phyloP scores from a whole-genome alignment of 30 jellyfish, hydroid and myxozoan species.

The Cassiopea andromeda region DNA sequence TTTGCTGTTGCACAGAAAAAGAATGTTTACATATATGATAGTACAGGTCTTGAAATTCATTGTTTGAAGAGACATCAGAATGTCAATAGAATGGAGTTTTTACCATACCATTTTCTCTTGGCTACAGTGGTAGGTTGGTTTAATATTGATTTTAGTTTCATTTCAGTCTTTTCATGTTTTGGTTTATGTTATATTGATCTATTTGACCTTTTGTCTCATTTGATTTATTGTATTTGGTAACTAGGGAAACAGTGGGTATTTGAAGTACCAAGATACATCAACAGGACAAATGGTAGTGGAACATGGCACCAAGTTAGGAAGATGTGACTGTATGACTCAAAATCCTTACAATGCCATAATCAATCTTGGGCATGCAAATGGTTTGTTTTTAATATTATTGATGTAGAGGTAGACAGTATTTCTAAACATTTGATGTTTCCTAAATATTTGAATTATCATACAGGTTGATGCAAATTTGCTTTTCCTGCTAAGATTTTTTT shows the following conservation, averaged over 20 bases:
- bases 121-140: slow-evolving; percentile 89
- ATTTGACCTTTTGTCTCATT: too few species aligned
- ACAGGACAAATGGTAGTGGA: slow-evolving; percentile 94
- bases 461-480: neutral
- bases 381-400: slow-evolving; percentile 20
- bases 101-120: slow-evolving; percentile 93
- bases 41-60: slow-evolving; percentile 93
- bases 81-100: slow-evolving; percentile 88
- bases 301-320: slow-evolving; percentile 83
- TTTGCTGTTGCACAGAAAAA: slow-evolving; percentile 99
- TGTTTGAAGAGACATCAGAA: slow-evolving; percentile 80
- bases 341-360: slow-evolving; percentile 95
- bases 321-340: slow-evolving; percentile 93
- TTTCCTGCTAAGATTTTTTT: too few species aligned
- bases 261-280: slow-evolving; percentile 96
- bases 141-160: neutral
- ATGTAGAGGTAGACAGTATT: too few species aligned
- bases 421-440: too few species aligned
- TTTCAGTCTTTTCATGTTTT: neutral
- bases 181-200: neutral
- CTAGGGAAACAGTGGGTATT: slow-evolving; percentile 86
- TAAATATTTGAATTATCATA: too few species aligned
- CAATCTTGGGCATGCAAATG: slow-evolving; percentile 96
- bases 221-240: too few species aligned
- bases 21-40: slow-evolving; percentile 90